A percentile compares a stretch with the other conserved stretches of the same genome.
These are phyloP conservation scores for Nothobranchius furzeri DNA, from an alignment of 2,113 vertebrate genomes.

Conservation along the genomic window DNA sequence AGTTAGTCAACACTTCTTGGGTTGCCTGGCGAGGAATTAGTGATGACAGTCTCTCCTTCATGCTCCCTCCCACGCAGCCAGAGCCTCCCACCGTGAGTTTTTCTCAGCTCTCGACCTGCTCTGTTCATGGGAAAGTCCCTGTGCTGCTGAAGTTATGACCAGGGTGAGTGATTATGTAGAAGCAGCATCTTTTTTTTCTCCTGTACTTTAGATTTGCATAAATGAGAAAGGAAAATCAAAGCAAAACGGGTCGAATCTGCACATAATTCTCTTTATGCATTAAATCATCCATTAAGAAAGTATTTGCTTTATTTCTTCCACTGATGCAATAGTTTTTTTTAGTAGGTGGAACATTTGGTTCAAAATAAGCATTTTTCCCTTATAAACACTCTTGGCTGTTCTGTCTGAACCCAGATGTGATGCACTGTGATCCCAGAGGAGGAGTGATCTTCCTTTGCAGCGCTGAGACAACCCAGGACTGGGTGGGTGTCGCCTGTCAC, in stretches of 20 bases:
- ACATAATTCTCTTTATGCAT: background rate
- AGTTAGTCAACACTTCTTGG: constrained; percentile 80
- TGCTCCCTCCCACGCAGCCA: constrained; percentile 65
- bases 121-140: constrained; percentile 72
- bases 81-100: constrained; percentile 80
- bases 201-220: constrained; percentile 22
- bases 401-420: constrained; percentile 38
- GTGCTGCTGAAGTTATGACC: constrained; percentile 56
- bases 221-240: constrained; percentile 7
- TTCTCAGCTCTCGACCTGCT: constrained; percentile 47
- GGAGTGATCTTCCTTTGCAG: constrained; percentile 65
- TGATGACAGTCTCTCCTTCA: constrained; percentile 77
- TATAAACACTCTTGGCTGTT: constrained; percentile 11
- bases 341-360: constrained; percentile 20
- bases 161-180: constrained; percentile 56
- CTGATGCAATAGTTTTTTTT: background rate
- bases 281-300: constrained; percentile 2
- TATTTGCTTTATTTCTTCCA: constrained; percentile 4
- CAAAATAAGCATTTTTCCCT: constrained; percentile 1
- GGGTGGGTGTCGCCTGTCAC: constrained; percentile 51
- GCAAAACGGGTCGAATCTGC: background rate
- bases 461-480: constrained; percentile 72
- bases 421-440: constrained; percentile 47
- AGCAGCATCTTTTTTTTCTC: constrained; percentile 18
- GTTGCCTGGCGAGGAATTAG: constrained; percentile 75